Evolutionary conservation across 2,797 vertebrate species (phyloP).

Genomic region (Gallinago stenura): DNA sequence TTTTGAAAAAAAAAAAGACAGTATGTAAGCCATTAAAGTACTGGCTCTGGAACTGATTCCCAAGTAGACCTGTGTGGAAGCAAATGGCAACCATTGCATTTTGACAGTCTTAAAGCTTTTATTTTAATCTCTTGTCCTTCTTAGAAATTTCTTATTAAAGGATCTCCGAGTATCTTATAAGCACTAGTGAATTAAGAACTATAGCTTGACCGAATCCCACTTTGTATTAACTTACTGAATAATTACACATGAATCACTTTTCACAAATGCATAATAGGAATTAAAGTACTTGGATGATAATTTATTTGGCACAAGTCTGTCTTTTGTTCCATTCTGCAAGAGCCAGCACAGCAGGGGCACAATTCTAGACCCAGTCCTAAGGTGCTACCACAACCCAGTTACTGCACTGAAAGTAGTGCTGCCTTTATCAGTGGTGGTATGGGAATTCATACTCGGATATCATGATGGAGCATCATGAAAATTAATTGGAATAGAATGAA

Average conservation of each 20-base stretch:
- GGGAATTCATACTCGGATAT: not conserved
- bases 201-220: not conserved
- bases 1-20: conserved; percentile 1
- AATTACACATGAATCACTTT: not conserved
- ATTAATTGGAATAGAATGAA: not conserved
- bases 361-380: not conserved
- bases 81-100: conserved; percentile 7
- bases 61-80: not conserved
- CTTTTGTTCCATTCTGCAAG: not conserved
- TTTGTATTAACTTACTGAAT: not conserved
- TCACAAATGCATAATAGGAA: not conserved
- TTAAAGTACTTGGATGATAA: not conserved
- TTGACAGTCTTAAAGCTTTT: not conserved
- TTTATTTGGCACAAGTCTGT: not conserved
- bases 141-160: not conserved
- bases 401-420: not conserved
- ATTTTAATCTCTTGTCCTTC: not conserved
- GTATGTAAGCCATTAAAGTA: not conserved
- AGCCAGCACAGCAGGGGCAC: not conserved
- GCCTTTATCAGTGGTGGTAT: not conserved
- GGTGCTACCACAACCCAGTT: not conserved
- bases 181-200: not conserved
- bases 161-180: not conserved
- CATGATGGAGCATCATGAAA: not conserved
- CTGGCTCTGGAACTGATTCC: not conserved